Evolutionary conservation across 2,888 invertebrate genomes (phyloP).

Genomic region (Brenthis hecate): DNA sequence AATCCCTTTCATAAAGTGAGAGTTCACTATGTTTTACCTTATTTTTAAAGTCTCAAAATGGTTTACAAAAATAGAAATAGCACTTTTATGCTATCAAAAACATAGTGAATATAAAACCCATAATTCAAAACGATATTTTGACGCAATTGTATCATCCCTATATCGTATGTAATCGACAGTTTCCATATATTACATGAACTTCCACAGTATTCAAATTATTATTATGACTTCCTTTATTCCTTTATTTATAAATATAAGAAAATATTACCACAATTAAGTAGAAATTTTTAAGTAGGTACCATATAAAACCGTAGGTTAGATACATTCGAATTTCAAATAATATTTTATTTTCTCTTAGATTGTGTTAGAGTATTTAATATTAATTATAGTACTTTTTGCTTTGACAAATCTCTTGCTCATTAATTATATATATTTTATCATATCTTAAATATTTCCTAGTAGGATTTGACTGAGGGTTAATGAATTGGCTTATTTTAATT

Average conservation of each 20-base stretch:
- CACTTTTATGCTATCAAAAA: not conserved
- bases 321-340: conserved; percentile 6
- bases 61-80: not conserved
- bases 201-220: not conserved
- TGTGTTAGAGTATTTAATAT: conserved; percentile 6
- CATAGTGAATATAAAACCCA: conserved; percentile 12
- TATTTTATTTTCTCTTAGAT: conserved; percentile 5
- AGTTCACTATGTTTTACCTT: conserved; percentile 18
- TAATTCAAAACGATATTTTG: not conserved
- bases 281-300: conserved; percentile 13
- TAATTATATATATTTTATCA: no score
- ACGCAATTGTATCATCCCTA: not conserved
- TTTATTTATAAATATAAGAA: conserved; percentile 8
- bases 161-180: conserved; percentile 1
- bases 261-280: conserved; percentile 4
- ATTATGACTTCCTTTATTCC: not conserved
- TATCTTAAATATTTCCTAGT: no score
- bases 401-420: conserved; percentile 6
- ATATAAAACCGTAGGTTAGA: conserved; percentile 13
- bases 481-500: conserved; percentile 12
- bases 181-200: not conserved
- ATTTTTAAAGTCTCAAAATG: not conserved
- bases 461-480: conserved; percentile 1
- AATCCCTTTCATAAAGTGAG: not conserved
- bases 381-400: conserved; percentile 6